phyloP scores from a whole-genome alignment of 2,113 vertebrate genomes.

The Eonycteris spelaea region DNA sequence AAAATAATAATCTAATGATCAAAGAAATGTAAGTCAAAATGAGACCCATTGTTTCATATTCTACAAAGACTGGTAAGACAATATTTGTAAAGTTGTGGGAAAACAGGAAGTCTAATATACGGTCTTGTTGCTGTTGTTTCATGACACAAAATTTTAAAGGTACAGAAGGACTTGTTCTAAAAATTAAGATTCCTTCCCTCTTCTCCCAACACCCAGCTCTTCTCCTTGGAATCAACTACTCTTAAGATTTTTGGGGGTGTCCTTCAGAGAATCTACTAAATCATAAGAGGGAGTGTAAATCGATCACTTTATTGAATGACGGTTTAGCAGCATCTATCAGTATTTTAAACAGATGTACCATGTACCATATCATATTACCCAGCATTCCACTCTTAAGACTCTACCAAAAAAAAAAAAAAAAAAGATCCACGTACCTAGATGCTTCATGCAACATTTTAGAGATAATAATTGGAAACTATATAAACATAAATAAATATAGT shows the following conservation, averaged over 20 bases:
- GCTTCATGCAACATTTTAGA: not conserved
- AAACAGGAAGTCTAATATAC: not conserved
- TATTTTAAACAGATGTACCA: slow-evolving; percentile 10
- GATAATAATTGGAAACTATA: not conserved
- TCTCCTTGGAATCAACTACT: not conserved
- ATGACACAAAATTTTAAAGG: not conserved
- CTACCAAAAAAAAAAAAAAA: not conserved
- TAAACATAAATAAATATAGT: not conserved
- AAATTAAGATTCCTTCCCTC: not conserved
- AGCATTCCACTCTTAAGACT: not conserved
- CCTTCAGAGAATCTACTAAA: not conserved
- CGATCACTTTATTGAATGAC: not conserved
- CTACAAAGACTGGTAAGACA: not conserved
- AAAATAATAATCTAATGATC: not conserved
- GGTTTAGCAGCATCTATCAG: not conserved
- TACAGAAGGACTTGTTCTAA: not conserved
- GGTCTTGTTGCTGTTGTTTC: not conserved
- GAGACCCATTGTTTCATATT: not conserved
- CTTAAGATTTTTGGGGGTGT: not conserved
- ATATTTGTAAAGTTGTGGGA: not conserved
- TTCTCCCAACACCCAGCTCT: not conserved
- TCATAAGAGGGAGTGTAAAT: not conserved
- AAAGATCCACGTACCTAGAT: not conserved
- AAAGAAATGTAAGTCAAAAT: not conserved
- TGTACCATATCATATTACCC: not conserved